Evolutionary conservation across 2,113 vertebrate species (phyloP).

Genomic region (Rhabdornis inornatus): DNA sequence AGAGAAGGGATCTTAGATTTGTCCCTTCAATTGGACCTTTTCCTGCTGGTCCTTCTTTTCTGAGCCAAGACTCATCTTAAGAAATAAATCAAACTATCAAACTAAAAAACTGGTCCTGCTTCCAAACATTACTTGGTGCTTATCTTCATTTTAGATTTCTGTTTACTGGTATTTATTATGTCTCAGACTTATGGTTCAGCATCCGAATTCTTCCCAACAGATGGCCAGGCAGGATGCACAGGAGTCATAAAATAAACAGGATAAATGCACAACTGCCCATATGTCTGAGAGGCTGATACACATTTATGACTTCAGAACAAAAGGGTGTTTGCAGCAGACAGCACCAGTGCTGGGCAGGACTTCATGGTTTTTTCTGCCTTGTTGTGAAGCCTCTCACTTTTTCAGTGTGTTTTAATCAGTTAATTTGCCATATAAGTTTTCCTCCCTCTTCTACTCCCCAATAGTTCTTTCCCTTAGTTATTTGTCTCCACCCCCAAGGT

Average conservation of each 20-base stretch:
- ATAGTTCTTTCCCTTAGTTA: neutral
- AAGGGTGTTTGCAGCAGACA: neutral
- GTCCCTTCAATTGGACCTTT: slow-evolving; percentile 36
- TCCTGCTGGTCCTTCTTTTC: slow-evolving; percentile 37
- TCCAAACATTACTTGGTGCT: slow-evolving; percentile 40
- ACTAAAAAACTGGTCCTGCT: slow-evolving; percentile 17
- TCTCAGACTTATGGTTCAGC: slow-evolving; percentile 13
- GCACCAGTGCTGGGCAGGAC: neutral
- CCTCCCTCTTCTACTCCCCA: neutral
- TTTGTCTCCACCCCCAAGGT: neutral
- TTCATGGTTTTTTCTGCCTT: neutral
- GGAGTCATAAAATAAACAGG: slow-evolving; percentile 55
- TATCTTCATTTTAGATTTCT: slow-evolving; percentile 36
- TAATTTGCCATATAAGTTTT: neutral
- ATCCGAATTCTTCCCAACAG: slow-evolving; percentile 48
- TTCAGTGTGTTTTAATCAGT: neutral
- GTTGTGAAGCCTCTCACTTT: neutral
- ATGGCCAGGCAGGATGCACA: slow-evolving; percentile 56
- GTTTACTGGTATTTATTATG: slow-evolving; percentile 59
- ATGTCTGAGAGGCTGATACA: slow-evolving; percentile 39
- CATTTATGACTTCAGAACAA: slow-evolving; percentile 29
- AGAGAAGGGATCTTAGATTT: neutral
- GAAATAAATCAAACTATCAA: slow-evolving; percentile 8
- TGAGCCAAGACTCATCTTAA: slow-evolving; percentile 25
- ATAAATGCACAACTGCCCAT: slow-evolving; percentile 56